These are phyloP conservation scores for Falco rusticolus DNA, from an alignment of 2,797 vertebrate genomes.

Conservation along the genomic window DNA sequence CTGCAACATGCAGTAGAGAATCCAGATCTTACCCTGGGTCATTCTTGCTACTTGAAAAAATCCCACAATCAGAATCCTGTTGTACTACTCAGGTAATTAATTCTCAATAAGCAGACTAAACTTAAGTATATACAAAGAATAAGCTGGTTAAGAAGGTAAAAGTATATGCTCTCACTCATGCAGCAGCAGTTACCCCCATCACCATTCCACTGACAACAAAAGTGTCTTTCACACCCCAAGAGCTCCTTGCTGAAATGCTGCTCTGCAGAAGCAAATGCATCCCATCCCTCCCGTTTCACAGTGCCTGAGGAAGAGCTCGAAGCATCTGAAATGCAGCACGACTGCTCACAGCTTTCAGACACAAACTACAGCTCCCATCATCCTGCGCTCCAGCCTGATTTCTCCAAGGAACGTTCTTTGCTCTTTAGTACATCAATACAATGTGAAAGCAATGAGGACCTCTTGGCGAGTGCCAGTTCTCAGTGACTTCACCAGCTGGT, in stretches of 20 bases:
- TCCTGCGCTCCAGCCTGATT: background rate
- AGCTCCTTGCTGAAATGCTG: fast-evolving
- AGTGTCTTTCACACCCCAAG: background rate
- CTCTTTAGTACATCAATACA: fast-evolving
- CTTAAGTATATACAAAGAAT: background rate
- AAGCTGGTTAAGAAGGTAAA: background rate
- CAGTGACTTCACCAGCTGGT: background rate
- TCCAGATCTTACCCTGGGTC: background rate
- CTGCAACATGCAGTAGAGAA: background rate
- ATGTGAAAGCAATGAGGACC: fast-evolving
- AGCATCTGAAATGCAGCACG: background rate
- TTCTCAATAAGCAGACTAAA: background rate
- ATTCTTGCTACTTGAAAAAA: background rate
- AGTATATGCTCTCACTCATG: fast-evolving
- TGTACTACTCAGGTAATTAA: background rate
- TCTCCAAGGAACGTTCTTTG: fast-evolving
- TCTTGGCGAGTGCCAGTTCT: background rate
- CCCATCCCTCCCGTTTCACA: background rate
- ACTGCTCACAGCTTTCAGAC: background rate
- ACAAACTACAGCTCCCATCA: background rate
- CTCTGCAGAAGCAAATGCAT: background rate
- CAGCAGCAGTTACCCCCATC: background rate
- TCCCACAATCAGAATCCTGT: background rate
- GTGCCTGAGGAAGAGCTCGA: background rate
- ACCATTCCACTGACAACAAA: background rate